Evolutionary conservation across 2,113 vertebrate species (phyloP).

Genomic region (Solenodon paradoxus): DNA sequence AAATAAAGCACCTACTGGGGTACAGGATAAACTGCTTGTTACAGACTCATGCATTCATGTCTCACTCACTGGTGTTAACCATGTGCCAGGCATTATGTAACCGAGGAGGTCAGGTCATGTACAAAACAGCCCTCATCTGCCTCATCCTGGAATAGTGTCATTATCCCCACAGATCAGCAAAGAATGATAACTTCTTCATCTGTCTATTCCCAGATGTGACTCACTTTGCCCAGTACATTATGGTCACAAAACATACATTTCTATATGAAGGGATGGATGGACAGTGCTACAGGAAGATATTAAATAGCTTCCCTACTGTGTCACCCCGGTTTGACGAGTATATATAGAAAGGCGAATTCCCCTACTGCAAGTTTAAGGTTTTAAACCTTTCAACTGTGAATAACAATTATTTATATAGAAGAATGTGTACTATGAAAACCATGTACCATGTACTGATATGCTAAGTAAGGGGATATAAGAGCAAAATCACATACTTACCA

Average conservation of each 20-base stretch:
- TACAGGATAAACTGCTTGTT: neutral
- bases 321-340: neutral
- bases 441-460: neutral
- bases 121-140: neutral
- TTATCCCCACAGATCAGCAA: accelerated
- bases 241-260: neutral
- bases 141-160: neutral
- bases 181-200: neutral
- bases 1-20: neutral
- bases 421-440: neutral
- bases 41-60: neutral
- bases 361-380: neutral
- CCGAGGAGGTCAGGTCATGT: neutral
- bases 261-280: neutral
- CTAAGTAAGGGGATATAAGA: neutral
- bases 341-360: neutral
- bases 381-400: neutral
- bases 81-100: neutral
- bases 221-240: accelerated
- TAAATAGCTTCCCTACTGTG: neutral
- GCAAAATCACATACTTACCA: neutral
- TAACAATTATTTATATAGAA: neutral
- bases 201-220: neutral
- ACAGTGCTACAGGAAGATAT: neutral
- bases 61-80: neutral